phyloP scores from a whole-genome alignment of 1,140 invertebrate species.

The Drosophila azteca region DNA sequence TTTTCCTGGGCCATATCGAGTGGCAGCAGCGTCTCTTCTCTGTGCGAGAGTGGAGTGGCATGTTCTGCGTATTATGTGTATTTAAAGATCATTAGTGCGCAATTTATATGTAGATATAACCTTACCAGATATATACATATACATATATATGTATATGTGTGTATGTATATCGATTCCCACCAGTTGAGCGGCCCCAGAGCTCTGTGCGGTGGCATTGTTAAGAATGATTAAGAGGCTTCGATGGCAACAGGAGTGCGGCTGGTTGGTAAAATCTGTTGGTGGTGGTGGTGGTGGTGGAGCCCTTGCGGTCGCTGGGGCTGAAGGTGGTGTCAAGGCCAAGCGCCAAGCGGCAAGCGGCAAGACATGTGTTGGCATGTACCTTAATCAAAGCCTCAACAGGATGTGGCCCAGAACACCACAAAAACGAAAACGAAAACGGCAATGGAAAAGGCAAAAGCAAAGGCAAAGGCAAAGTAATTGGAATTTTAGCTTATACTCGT shows the following conservation, averaged over 20 bases:
- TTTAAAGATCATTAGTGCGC: constrained; percentile 78
- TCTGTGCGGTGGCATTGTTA: constrained; percentile 62
- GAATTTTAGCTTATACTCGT: constrained; percentile 3
- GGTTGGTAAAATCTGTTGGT: background rate
- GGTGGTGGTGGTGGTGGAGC: background rate
- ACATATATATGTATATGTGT: background rate
- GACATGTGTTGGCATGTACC: constrained; percentile 40
- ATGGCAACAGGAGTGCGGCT: constrained; percentile 42
- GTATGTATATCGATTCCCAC: constrained; percentile 67
- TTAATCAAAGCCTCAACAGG: constrained; percentile 61
- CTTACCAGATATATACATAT: background rate
- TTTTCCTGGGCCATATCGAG: constrained; percentile 5
- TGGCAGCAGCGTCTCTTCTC: constrained; percentile 16
- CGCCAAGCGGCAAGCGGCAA: constrained; percentile 36
- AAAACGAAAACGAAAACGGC: constrained; percentile 29
- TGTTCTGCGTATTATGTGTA: constrained; percentile 64
- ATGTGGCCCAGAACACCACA: constrained; percentile 31
- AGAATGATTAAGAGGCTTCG: constrained; percentile 75
- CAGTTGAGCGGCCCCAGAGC: constrained; percentile 61
- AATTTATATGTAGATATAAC: constrained; percentile 62
- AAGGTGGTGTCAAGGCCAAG: constrained; percentile 53
- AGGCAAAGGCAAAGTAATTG: constrained; percentile 3
- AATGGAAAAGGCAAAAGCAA: too few relatives aligned
- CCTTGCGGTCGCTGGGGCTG: constrained; percentile 6
- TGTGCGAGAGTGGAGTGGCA: constrained; percentile 13